Evolutionary conservation across 1,140 invertebrate genomes (phyloP).

Genomic region (Leucophenga varia): DNA sequence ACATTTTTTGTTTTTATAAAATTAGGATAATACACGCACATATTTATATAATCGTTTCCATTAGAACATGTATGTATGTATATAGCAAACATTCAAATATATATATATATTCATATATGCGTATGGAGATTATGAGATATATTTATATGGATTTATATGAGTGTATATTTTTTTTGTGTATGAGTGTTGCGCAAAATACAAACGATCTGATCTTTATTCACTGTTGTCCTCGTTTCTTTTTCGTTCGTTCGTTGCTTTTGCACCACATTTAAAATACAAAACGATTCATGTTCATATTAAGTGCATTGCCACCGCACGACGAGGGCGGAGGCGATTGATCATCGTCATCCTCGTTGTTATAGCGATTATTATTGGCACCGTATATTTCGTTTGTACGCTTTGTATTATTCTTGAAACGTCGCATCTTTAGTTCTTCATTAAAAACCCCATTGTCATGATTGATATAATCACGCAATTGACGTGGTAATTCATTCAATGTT

Average conservation of each 20-base stretch:
- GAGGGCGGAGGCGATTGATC: conserved; percentile 39
- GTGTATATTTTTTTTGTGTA: no score
- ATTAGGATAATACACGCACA: no score
- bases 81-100: no score
- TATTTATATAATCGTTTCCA: no score
- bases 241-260: neutral
- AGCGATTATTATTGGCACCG: conserved; percentile 21
- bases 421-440: conserved; percentile 34
- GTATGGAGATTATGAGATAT: no score
- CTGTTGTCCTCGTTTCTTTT: no score
- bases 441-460: conserved; percentile 44
- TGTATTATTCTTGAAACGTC: conserved; percentile 27
- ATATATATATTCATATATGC: no score
- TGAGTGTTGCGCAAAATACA: no score
- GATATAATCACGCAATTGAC: conserved; percentile 37
- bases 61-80: no score
- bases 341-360: conserved; percentile 40
- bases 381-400: conserved; percentile 17
- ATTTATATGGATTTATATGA: no score
- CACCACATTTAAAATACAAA: conserved; percentile 31
- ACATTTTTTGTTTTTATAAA: no score
- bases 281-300: conserved; percentile 48
- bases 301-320: conserved; percentile 42
- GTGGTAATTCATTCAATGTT: conserved; percentile 40
- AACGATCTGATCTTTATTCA: no score